Percentiles rank a stretch among this genome's conserved stretches.
These are phyloP conservation scores for Fragum fragum DNA, from an alignment of 2,888 invertebrate genomes.

Conservation along the genomic window DNA sequence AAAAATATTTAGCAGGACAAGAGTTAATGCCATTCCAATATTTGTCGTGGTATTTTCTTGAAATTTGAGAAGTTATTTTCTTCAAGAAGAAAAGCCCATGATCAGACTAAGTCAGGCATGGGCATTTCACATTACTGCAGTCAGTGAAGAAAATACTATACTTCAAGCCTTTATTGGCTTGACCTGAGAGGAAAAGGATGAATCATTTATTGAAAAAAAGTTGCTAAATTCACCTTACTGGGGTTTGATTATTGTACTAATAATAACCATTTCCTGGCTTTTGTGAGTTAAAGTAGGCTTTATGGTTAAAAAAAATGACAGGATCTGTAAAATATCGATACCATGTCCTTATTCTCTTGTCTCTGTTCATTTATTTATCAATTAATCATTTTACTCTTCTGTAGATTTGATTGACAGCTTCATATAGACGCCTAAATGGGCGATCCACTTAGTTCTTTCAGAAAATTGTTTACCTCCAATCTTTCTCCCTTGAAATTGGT, in stretches of 20 bases:
- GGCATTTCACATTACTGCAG: no score
- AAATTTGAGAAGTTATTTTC: no score
- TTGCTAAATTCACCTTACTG: not conserved
- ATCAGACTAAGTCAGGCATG: no score
- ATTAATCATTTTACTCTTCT: not conserved
- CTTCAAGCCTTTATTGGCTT: no score
- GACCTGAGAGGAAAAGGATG: no score
- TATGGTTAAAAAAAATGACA: not conserved
- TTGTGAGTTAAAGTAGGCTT: not conserved
- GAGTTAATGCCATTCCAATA: no score
- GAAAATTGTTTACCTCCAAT: no score
- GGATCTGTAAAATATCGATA: not conserved
- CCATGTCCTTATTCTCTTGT: not conserved
- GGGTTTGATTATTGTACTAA: not conserved
- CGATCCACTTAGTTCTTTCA: not conserved
- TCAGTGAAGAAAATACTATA: no score
- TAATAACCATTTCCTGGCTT: constrained; percentile 11
- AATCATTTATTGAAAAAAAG: not conserved
- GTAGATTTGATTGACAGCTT: constrained; percentile 3
- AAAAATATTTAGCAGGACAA: no score
- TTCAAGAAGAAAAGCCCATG: no score
- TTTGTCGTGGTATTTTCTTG: no score
- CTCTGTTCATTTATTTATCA: not conserved
- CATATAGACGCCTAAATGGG: not conserved
- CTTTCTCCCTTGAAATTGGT: no score